Evolutionary conservation across 2,888 invertebrate species (phyloP), one percentile per base, ranked within the genome.

Genomic region (Agonopterix heracliana): DNA sequence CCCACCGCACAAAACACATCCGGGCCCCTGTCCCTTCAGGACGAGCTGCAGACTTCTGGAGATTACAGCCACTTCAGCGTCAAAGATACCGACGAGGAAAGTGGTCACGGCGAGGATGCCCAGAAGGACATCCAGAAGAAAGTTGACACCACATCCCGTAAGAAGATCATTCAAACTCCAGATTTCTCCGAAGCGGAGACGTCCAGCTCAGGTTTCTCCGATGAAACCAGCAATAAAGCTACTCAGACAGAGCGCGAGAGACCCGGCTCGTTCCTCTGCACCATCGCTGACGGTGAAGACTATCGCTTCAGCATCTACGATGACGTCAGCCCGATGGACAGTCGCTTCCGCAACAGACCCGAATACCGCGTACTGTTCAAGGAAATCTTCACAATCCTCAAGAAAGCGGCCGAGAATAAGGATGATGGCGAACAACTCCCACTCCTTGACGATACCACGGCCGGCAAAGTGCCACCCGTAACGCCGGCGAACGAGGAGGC

Each of bases 171-270:
- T 10, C 92, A 92, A 57, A 95, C 95, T 1, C 95, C 95, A 0
- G 95, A 95, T 74, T 95, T 95, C 67, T 95, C 95, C 0, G 95
- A 95, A 75, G 93, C 95, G 1, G 96, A 95, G 74, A 95, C 96
- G 0, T 94, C 94, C 14, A 95, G 95, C 11, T 95, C 95, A 0
- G 95, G 94, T 9, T 96, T 94, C 72, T 92, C 93, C 0, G 96
- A 96, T 67, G 96, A 96, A 75, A 95, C 94, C 1, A 93, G 93
- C 74, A 95, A 94, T 75, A 95, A 95, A 70, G 90, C 90, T 2
- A 96, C 96, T 3, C 96, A 96, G 71, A 96, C 96, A 0, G 95
- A 95, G 54, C 91, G 90, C 38, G 91, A 91, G 54, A 89, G 93
- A 9, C 92, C 93, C 0, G 95, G 95, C n/a, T 94, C 94, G 11